phyloP scores from a whole-genome alignment of 2,113 vertebrate genomes.

The Anhinga anhinga region DNA sequence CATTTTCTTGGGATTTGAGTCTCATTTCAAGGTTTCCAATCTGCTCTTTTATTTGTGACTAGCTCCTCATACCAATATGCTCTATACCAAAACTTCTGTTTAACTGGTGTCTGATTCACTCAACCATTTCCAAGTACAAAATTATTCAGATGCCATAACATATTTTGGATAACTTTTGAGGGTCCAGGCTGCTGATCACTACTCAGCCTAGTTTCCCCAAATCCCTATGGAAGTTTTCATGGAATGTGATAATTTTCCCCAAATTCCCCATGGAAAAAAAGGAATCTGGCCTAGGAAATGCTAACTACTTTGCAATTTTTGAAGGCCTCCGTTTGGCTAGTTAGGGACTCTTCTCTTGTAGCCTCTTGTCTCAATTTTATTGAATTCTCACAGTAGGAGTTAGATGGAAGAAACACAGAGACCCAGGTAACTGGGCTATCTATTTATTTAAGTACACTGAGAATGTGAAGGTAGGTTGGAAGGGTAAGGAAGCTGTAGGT shows the following conservation, averaged over 20 bases:
- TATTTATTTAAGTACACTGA: neutral
- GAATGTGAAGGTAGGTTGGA: neutral
- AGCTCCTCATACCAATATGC: neutral
- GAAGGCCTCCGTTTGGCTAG: neutral
- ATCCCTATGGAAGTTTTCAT: neutral
- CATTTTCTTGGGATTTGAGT: neutral
- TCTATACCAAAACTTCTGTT: neutral
- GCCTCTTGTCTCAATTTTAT: neutral
- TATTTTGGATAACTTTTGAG: neutral
- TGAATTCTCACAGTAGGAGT: neutral
- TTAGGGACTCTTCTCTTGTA: neutral
- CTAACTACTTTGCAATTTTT: neutral
- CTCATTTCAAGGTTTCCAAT: neutral
- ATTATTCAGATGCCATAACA: neutral
- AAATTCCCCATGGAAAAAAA: neutral
- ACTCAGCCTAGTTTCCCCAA: neutral
- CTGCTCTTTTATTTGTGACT: neutral
- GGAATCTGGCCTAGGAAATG: neutral
- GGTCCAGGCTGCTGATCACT: neutral
- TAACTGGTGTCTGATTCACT: neutral
- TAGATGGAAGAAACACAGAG: neutral
- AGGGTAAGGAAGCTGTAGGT: neutral
- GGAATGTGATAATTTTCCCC: neutral
- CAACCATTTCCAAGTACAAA: neutral
- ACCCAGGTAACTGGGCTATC: too few relatives aligned